phyloP scores from a whole-genome alignment of 2,888 invertebrate species.

The Listrodromus nycthemerus region DNA sequence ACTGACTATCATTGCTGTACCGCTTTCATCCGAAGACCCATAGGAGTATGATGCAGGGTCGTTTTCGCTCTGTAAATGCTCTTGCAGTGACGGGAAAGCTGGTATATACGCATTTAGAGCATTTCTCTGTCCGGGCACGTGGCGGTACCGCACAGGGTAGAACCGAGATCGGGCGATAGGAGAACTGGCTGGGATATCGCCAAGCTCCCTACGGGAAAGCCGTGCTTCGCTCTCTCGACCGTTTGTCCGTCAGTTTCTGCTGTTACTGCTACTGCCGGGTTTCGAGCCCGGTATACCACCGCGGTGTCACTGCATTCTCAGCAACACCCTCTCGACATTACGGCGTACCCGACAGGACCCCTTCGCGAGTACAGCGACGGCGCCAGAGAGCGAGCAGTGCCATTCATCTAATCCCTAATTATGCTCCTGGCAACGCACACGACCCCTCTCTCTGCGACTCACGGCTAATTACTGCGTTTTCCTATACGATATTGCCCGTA shows the following conservation, averaged over 20 bases:
- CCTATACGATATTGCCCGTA: slow-evolving; percentile 36
- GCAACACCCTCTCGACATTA: slow-evolving; percentile 71
- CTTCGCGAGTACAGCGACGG: slow-evolving; percentile 58
- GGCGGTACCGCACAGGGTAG: slow-evolving; percentile 41
- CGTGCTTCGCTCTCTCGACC: slow-evolving; percentile 45
- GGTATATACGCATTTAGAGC: slow-evolving; percentile 55
- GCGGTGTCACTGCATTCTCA: slow-evolving; percentile 71
- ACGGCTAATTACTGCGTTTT: slow-evolving; percentile 62
- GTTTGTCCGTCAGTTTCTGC: slow-evolving; percentile 73
- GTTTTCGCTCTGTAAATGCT: slow-evolving; percentile 54
- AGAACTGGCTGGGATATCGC: slow-evolving; percentile 53
- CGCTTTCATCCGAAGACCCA: neutral
- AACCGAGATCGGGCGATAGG: slow-evolving; percentile 55
- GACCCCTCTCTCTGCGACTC: slow-evolving; percentile 42
- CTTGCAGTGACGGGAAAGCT: slow-evolving; percentile 52
- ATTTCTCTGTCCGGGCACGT: slow-evolving; percentile 63
- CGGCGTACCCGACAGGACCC: slow-evolving; percentile 41
- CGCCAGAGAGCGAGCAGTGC: slow-evolving; percentile 69
- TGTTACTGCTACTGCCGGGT: slow-evolving; percentile 57
- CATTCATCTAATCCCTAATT: slow-evolving; percentile 80
- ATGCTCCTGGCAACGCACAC: slow-evolving; percentile 74
- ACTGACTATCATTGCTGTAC: neutral
- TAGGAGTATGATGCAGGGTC: neutral
- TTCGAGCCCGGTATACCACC: slow-evolving; percentile 37
- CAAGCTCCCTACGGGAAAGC: slow-evolving; percentile 57